Conservation (phyloP, 2,113 vertebrate genomes). For the Scomber colias region DNA sequence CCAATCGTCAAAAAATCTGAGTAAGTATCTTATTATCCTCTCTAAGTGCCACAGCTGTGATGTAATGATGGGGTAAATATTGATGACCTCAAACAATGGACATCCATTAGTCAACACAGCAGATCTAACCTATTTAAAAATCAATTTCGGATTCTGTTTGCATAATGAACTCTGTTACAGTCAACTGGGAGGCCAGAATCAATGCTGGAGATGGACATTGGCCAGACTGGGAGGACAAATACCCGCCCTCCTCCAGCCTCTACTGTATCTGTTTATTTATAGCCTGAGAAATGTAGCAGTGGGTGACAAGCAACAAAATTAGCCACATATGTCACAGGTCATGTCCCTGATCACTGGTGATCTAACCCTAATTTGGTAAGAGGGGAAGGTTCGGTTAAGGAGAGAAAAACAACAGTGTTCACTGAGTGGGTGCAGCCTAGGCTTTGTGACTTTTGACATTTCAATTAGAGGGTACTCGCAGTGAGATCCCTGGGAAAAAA, state of each 20-base stretch:
- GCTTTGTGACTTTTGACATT: slow-evolving; percentile 75
- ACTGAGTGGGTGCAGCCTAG: slow-evolving; percentile 48
- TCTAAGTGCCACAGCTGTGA: slow-evolving; percentile 14
- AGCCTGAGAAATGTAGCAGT: neutral
- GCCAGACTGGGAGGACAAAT: neutral
- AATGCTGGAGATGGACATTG: slow-evolving; percentile 20
- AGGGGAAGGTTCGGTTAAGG: slow-evolving; percentile 1
- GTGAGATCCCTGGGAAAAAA: slow-evolving; percentile 20
- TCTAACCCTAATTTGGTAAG: slow-evolving; percentile 5
- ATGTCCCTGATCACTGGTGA: slow-evolving; percentile 19
- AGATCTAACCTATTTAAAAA: slow-evolving; percentile 49
- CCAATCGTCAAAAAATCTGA: neutral
- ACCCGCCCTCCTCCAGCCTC: neutral
- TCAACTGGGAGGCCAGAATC: slow-evolving; percentile 33
- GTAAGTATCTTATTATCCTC: neutral
- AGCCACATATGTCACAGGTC: neutral
- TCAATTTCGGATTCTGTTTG: slow-evolving; percentile 39
- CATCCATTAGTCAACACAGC: slow-evolving; percentile 42
- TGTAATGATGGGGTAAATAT: neutral
- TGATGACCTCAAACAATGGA: slow-evolving; percentile 31
- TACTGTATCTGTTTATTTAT: slow-evolving; percentile 30
- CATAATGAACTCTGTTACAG: slow-evolving; percentile 25
- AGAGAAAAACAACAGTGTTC: slow-evolving; percentile 30
- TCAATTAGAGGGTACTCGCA: slow-evolving; percentile 71
- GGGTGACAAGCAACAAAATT: slow-evolving; percentile 17